A percentile compares a stretch with the other conserved stretches of the same genome.
Conservation (phyloP, 2,797 vertebrate genomes). For the Siniperca undulata region DNA sequence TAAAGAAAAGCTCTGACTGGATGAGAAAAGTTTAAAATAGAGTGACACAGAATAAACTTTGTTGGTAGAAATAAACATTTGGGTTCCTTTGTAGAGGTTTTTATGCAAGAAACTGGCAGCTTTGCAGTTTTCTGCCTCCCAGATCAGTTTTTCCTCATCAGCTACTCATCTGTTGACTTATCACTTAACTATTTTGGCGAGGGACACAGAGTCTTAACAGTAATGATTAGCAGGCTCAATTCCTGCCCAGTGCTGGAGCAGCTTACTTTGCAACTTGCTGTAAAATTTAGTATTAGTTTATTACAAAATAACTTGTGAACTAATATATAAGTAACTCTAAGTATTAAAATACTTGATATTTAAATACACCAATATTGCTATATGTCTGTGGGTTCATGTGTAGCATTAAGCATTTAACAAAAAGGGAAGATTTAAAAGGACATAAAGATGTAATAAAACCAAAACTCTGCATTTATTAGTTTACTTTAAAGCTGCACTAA, state of each 20-base stretch:
- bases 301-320: not conserved
- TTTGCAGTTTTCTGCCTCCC: not conserved
- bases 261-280: not conserved
- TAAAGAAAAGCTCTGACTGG: constrained; percentile 12
- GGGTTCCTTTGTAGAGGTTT: constrained; percentile 8
- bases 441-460: not conserved
- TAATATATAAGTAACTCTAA: not conserved
- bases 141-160: not conserved
- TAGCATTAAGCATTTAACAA: not conserved
- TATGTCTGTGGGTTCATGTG: not conserved
- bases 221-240: not conserved
- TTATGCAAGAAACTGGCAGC: not conserved
- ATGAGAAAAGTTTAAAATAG: constrained; percentile 30
- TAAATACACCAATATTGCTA: not conserved
- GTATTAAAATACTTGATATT: constrained; percentile 3
- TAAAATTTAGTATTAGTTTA: too few relatives aligned
- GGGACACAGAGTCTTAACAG: not conserved
- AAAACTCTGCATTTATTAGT: not conserved
- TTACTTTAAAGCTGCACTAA: not conserved
- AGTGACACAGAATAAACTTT: constrained; percentile 20
- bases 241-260: not conserved
- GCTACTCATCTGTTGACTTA: not conserved
- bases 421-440: not conserved
- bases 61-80: constrained; percentile 38
- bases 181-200: not conserved